These are phyloP conservation scores for Pristiophorus japonicus DNA, from an alignment of 2,113 vertebrate species.

Conservation along the genomic window DNA sequence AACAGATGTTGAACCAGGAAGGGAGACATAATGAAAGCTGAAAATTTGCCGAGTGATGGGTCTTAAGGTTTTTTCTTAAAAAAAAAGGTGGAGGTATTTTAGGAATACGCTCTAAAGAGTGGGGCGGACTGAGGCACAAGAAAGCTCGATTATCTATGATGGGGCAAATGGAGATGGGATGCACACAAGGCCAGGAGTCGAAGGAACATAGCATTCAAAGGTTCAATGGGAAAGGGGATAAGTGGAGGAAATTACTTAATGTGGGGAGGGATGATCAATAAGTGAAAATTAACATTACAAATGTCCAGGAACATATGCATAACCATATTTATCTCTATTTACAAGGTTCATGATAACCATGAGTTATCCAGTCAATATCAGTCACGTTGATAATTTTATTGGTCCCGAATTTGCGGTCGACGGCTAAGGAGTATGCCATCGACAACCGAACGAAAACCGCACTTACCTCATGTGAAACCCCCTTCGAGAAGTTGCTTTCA, in stretches of 20 bases:
- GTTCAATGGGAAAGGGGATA: background rate
- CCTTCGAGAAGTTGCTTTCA: too few relatives aligned
- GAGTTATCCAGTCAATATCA: background rate
- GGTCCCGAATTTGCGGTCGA: too few relatives aligned
- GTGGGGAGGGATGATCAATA: background rate
- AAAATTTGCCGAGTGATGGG: background rate
- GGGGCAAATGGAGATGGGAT: background rate
- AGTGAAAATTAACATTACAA: background rate
- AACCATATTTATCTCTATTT: conserved; percentile 4
- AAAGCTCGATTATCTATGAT: background rate
- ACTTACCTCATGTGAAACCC: too few relatives aligned
- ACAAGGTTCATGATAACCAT: background rate
- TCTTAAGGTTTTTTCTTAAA: too few relatives aligned
- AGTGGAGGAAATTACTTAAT: background rate
- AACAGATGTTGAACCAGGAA: background rate
- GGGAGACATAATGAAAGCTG: background rate
- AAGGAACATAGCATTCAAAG: background rate
- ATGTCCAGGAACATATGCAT: background rate
- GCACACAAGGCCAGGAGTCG: background rate
- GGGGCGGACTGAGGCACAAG: background rate
- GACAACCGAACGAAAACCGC: too few relatives aligned
- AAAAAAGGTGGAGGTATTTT: background rate
- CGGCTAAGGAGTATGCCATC: too few relatives aligned
- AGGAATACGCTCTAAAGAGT: background rate
- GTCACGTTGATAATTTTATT: background rate